Evolutionary conservation across 2,888 invertebrate species (phyloP), one percentile per base, ranked within the genome.

Genomic region (Rhodophaea formosa): DNA sequence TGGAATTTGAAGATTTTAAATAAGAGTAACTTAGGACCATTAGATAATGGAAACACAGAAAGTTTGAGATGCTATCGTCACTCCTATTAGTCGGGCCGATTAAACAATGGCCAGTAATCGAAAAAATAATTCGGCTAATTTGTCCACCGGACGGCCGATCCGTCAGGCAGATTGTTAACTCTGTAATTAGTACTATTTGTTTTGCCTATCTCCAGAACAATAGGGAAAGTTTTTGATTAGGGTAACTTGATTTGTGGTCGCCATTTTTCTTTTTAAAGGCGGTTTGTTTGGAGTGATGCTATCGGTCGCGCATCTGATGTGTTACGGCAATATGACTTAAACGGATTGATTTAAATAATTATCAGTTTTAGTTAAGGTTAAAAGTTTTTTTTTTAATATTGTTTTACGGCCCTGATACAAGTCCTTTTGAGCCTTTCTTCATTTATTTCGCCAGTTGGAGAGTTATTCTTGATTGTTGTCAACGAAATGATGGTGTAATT

Each of bases 181-280:
- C 75, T 72, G 82, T 89, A 90, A 90, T 90, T 90, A 88, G 88
- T 79, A 81, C 86, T 86, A 90, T 90, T 90, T 89, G 88, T 90
- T 86, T 86, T 81, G 73, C 71, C 70, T 64, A 68, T 64, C 67
- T 70, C 64, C 64, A 63, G 74, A 82, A 90, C 89, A 90, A 90
- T 89, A 80, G 86, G 72, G 82, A 85, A 77, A 76, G 81, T 79
- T 73, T 84, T 81, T 76, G 79, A 83, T 85, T 84, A 79, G 71
- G 67, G 61, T 67, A 59, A 67, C 51, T 71, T 73, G 77, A 76
- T 79, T 81, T 79, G 75, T 80, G 70, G 59, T 35, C 46, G 47
- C 47, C 60, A 71, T 74, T 74, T 69, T 66, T 68, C 65, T 62
- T 56, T 57, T 47, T 42, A 47, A 42, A 43, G 7, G 10, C 29